phyloP scores from a whole-genome alignment of 2,797 vertebrate genomes.

The Coccyzus lansbergi region DNA sequence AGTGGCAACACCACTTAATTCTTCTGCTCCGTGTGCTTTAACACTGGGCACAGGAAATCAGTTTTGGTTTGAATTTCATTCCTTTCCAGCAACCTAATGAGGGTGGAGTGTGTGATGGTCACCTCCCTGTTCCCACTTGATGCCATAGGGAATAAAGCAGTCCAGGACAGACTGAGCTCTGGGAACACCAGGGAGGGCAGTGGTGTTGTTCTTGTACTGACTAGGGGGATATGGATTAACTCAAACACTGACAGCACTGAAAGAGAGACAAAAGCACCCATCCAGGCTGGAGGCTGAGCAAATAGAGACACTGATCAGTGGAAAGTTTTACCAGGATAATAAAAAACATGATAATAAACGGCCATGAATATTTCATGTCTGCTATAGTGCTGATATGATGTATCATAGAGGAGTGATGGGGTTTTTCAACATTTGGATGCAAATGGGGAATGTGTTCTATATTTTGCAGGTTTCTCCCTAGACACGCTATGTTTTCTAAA shows the following conservation, averaged over 20 bases:
- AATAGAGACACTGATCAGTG: conserved; percentile 14
- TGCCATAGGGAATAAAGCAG: neutral
- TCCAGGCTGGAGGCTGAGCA: conserved; percentile 23
- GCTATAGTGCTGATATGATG: neutral
- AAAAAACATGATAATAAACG: conserved; percentile 42
- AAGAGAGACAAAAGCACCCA: neutral
- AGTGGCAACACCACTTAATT: neutral
- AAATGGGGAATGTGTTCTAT: conserved; percentile 48
- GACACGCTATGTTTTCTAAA: conserved; percentile 32
- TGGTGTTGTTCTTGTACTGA: fast-evolving
- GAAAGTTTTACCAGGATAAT: conserved; percentile 47
- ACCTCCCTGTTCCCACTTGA: neutral
- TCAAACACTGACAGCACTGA: neutral
- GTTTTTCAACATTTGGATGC: conserved; percentile 28
- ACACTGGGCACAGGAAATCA: neutral
- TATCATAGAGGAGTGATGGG: conserved; percentile 20
- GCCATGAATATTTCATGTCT: conserved; percentile 62
- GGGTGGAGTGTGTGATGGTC: neutral
- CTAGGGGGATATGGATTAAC: neutral
- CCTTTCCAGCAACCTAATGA: neutral
- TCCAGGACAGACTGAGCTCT: fast-evolving
- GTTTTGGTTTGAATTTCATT: neutral
- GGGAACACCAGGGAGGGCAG: neutral
- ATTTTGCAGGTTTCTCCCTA: conserved; percentile 55
- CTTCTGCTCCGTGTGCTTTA: neutral